Percentiles rank a stretch among this genome's conserved stretches.
These are phyloP conservation scores for Oedothorax gibbosus DNA, from an alignment of 1,140 invertebrate species.

Conservation along the genomic window DNA sequence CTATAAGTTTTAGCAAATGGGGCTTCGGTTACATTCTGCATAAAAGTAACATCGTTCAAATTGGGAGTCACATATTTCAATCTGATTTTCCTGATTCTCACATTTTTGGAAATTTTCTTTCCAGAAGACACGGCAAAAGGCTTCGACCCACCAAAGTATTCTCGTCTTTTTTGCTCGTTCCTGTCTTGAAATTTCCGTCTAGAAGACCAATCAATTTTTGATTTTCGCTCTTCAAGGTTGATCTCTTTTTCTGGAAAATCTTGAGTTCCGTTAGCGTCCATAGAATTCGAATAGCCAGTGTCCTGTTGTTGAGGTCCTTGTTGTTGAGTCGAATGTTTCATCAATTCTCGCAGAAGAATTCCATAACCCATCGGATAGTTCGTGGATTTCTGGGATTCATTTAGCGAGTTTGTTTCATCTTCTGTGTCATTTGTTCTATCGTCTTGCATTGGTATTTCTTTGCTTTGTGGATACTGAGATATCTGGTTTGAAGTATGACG, in stretches of 20 bases:
- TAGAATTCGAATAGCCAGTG: neutral
- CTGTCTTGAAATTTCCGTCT: neutral
- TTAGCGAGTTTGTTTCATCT: neutral
- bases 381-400: constrained; percentile 6
- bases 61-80: neutral
- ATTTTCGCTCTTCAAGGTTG: neutral
- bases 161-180: neutral
- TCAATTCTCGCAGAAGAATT: constrained; percentile 1
- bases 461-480: neutral
- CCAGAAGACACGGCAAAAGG: constrained; percentile 1
- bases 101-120: constrained; percentile 7
- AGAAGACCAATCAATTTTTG: neutral
- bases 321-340: constrained; percentile 5
- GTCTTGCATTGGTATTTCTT: neutral
- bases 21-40: neutral
- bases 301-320: neutral
- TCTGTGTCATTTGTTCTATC: neutral
- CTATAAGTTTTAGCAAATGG: neutral
- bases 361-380: constrained; percentile 29
- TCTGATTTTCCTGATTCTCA: constrained; percentile 1
- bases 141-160: constrained; percentile 7
- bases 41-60: neutral
- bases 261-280: neutral
- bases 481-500: neutral
- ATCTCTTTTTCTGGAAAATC: neutral